phyloP scores from a whole-genome alignment of 1,140 invertebrate genomes.

The Drosophila insularis region DNA sequence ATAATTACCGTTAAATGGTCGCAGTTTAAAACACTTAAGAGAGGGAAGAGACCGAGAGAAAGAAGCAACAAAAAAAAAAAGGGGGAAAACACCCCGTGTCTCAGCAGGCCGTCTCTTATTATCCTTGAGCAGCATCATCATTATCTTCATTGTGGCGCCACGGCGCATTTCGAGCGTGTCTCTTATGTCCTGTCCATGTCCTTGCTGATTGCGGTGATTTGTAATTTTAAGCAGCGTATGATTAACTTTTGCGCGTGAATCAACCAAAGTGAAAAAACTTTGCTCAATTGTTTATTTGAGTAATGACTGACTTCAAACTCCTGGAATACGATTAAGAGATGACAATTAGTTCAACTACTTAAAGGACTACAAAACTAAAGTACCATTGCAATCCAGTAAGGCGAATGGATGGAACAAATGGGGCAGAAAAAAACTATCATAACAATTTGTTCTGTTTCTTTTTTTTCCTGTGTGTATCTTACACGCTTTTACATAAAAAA shows the following conservation, averaged over 20 bases:
- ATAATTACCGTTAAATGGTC: constrained; percentile 78
- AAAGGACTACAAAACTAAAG: neutral
- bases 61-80: constrained; percentile 6
- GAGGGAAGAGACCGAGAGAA: constrained; percentile 3
- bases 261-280: constrained; percentile 15
- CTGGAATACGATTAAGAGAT: neutral
- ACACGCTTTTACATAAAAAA: constrained; percentile 32
- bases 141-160: neutral
- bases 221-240: constrained; percentile 75
- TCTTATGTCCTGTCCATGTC: constrained; percentile 30
- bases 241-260: constrained; percentile 58
- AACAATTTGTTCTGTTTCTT: constrained; percentile 46
- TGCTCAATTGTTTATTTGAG: neutral
- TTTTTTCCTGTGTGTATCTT: neutral
- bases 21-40: constrained; percentile 75
- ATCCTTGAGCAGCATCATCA: constrained; percentile 49
- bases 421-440: constrained; percentile 33
- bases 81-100: constrained; percentile 30
- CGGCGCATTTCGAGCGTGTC: constrained; percentile 16
- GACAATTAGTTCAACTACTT: constrained; percentile 4
- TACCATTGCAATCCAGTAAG: neutral
- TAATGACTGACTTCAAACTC: neutral
- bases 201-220: constrained; percentile 71
- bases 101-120: constrained; percentile 65
- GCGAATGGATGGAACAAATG: constrained; percentile 26